Evolutionary conservation across 2,113 vertebrate genomes (phyloP).

Genomic region (Solenodon paradoxus): DNA sequence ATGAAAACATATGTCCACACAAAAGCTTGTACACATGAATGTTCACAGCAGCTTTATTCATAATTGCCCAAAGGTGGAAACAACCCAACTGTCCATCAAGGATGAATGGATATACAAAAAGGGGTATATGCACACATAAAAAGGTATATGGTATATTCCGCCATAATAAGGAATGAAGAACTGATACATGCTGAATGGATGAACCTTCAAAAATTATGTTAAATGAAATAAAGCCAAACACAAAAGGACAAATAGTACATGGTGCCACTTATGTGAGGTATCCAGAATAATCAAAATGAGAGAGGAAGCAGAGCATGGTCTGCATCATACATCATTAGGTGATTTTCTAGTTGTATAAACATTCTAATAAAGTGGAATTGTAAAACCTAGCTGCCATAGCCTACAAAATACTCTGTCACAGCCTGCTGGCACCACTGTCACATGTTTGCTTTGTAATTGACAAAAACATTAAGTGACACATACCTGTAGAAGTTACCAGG

Average conservation of each 20-base stretch:
- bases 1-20: not conserved
- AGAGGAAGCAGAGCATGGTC: not conserved
- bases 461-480: not conserved
- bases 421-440: not conserved
- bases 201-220: conserved; percentile 26
- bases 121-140: not conserved
- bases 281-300: conserved; percentile 27
- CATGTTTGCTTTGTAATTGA: not conserved
- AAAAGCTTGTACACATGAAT: not conserved
- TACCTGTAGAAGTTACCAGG: not conserved
- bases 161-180: conserved; percentile 9
- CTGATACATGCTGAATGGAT: not conserved
- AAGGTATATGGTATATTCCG: conserved; percentile 15
- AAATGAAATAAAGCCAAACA: conserved; percentile 38
- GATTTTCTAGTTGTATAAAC: not conserved
- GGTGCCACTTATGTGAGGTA: not conserved
- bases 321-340: not conserved
- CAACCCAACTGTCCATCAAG: not conserved
- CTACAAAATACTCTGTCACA: not conserved
- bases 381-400: not conserved
- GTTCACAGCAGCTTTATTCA: not conserved
- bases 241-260: not conserved
- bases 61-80: not conserved
- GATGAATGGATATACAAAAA: conserved; percentile 35
- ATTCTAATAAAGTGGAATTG: not conserved